Evolutionary conservation across 2,113 vertebrate genomes (phyloP), one percentile per base, ranked within the genome.

Genomic region (Crotalus helleri): DNA sequence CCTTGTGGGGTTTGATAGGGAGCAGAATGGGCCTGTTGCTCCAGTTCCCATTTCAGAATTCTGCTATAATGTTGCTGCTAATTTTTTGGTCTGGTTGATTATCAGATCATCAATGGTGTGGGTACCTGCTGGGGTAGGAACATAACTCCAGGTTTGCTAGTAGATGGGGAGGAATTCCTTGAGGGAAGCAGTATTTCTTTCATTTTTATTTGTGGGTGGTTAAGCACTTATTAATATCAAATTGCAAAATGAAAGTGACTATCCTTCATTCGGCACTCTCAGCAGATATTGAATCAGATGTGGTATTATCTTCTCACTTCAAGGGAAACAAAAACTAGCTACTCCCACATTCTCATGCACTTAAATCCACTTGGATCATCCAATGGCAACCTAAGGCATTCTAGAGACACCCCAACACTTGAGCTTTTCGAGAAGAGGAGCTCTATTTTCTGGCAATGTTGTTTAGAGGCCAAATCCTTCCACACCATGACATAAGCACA

Each of bases 231-330:
- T 33, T 33, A 81, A 6, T 54, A 26, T 58, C 29, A 91, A 26
- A n/a, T 89, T 91, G 24, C 93, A 93, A 81, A 59, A 88, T 69
- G 29, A 10, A 81, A 23, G 53, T 12, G 29, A 58, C n/a, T 85
- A 59, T 13, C 61, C 29, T 51, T 33, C 90, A 44, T 93, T 53
- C 61, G 74, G 86, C 90, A 24, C 9, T 39, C 86, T 91, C 93
- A 93, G 93, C 93, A 91, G 24, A 88, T 74, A n/a, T 86, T 90
- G 88, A 93, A 59, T 85, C 54, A 85, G 88, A 7, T 44, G 15
- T 33, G 49, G 64, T 39, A 29, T 86, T 46, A 58, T 55, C 69
- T 51, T 24, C 88, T 81, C 46, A 93, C 46, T 85, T 51, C 44
- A 85, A 74, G 44, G 44, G 85, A 53, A 33, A 69, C 64, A 69